Base-by-base conservation (phyloP, 1,140 invertebrate genomes). In the Aphaenogaster rudis region DNA sequence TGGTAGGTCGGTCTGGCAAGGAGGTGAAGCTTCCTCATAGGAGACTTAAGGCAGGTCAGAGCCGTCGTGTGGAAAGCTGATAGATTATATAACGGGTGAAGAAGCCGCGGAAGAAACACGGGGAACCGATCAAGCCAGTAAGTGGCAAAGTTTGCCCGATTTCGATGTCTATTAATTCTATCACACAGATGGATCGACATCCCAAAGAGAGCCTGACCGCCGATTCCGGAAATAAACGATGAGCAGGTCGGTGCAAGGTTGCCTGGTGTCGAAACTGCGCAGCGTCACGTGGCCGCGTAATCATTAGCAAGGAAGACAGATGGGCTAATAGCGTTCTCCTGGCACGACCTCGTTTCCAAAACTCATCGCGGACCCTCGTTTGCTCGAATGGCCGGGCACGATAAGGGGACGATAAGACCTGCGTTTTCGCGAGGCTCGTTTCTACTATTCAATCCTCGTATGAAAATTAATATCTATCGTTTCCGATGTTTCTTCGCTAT, bases 261-360 rank as follows among this genome's bases (percentile, higher is more conserved):
- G 74, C 28, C 52, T 28, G 61, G n/a, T 69, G 61, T 82, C 45
- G 86, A 71, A 82, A 80, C 74, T 82, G 85, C 82, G 81, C 63
- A 54, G 86, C 90, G 91, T 92, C 91, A 93, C 87, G 90, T 93
- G 89, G 90, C 80, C 78, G 79, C 91, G 81, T 86, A 92, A 92
- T 92, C 92, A 93, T 93, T 93, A 93, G 91, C 87, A 86, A 86
- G 84, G 78, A 93, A 93, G 92, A 93, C 92, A 91, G 92, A 92
- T 93, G 92, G 90, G 88, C 86, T 91, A 93, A 93, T 93, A 91
- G 90, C 90, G 85, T 92, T 92, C 89, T 84, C 86, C 66, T 74
- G 48, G 66, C 87, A 54, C 76, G 74, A 87, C 76, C 81, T 86
- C 89, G 78, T 88, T 88, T 85, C 85, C 87, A 79, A 85, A 88